Evolutionary conservation across 2,113 vertebrate species (phyloP).

Genomic region (Prunella himalayana): DNA sequence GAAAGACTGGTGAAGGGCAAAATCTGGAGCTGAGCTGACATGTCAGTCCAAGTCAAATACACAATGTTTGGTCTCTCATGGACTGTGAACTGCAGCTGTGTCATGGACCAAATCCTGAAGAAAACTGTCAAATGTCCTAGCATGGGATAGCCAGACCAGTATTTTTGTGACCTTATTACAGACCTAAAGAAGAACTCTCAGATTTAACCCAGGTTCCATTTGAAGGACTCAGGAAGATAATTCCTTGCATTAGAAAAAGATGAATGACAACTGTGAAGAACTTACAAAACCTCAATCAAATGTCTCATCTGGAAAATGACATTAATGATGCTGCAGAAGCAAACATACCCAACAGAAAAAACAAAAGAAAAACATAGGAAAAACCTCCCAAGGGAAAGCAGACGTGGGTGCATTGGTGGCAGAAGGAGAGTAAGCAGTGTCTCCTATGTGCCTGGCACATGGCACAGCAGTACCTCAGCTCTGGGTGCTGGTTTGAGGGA

Average conservation of each 20-base stretch:
- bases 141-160: not conserved
- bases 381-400: not conserved
- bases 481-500: not conserved
- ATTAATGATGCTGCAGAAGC: not conserved
- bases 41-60: not conserved
- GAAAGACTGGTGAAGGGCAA: not conserved
- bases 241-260: not conserved
- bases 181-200: not conserved
- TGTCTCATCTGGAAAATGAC: not conserved
- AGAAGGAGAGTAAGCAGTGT: not conserved
- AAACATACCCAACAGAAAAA: not conserved
- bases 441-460: not conserved
- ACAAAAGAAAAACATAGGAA: rapidly evolving
- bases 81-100: not conserved
- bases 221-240: not conserved
- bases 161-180: not conserved
- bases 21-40: not conserved
- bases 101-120: not conserved
- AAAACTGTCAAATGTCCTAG: not conserved
- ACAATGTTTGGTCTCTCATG: not conserved
- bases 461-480: not conserved
- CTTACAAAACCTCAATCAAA: not conserved
- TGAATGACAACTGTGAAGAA: not conserved
- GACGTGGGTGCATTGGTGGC: no score
- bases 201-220: not conserved